phyloP scores from a whole-genome alignment of 2,797 vertebrate species.

The Benthosema pterotum region DNA sequence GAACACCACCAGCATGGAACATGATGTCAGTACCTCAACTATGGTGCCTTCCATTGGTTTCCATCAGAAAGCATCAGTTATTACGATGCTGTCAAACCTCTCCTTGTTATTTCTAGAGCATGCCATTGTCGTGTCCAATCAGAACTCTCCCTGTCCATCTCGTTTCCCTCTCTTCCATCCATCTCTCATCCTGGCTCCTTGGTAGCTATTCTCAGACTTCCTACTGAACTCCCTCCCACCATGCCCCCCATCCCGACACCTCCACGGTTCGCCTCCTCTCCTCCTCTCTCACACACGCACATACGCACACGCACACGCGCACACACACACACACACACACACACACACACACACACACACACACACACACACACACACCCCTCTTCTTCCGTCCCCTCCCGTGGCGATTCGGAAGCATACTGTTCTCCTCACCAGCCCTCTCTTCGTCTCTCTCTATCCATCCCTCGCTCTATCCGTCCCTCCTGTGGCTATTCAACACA shows the following conservation, averaged over 20 bases:
- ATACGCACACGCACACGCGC: too few relatives aligned
- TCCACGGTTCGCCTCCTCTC: neutral
- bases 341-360: too few relatives aligned
- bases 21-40: too few relatives aligned
- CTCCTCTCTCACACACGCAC: too few relatives aligned
- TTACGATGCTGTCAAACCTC: too few relatives aligned
- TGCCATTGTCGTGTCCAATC: neutral
- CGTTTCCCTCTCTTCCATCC: constrained; percentile 24
- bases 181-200: constrained; percentile 18
- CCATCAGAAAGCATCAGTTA: too few relatives aligned
- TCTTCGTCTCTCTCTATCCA: constrained; percentile 35
- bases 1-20: too few relatives aligned
- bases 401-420: neutral
- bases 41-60: too few relatives aligned
- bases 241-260: neutral
- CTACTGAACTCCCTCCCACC: neutral
- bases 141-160: constrained; percentile 23
- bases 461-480: constrained; percentile 62
- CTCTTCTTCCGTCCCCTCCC: neutral
- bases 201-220: constrained; percentile 14
- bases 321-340: too few relatives aligned
- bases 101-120: neutral
- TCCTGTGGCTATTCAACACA: constrained; percentile 74
- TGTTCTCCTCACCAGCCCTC: constrained; percentile 27
- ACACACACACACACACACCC: neutral